Base-by-base conservation (phyloP, 2,888 invertebrate genomes). In the Deladenus siricidicola region DNA sequence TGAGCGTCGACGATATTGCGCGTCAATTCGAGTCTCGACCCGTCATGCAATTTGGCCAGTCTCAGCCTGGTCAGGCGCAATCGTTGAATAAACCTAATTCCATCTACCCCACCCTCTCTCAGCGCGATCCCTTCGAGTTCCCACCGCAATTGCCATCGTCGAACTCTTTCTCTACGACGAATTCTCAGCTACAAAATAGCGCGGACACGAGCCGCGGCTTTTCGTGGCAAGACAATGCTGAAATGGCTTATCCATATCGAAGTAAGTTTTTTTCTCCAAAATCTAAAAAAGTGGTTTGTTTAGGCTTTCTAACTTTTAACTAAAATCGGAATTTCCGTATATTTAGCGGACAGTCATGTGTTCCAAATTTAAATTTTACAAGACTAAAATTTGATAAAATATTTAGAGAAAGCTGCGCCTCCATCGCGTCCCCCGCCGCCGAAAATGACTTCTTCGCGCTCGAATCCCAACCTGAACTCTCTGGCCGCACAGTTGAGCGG, bases 371-470 rank as follows among this genome's bases (percentile, higher is more conserved):
- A n/a, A n/a, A n/a, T n/a, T n/a, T n/a, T n/a, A n/a, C n/a, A n/a
- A n/a, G n/a, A n/a, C n/a, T n/a, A n/a, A n/a, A n/a, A n/a, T n/a
- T n/a, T n/a, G n/a, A n/a, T n/a, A n/a, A n/a, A 52, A n/a, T 23
- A n/a, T 54, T 54, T 43, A 48, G 43, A 42, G 29, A 42, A 54
- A 43, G 10, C 43, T 19, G 54, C 54, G 24, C 56, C 69, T 8
- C 56, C 69, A 8, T 49, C 58, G 23, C 63, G 68, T 3, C 67
- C 67, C 19, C 67, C 67, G 4, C 67, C 68, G 29, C 65, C 67
- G 2, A 55, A 59, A 48, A 51, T 58, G 24, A 29, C 19, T 8
- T 50, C 55, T 4, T 54, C 55, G 2, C 54, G 48, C n/a, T 58
- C 63, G 19, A 64, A 63, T 42, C 63, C 63, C 19, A 63, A 63